Evolutionary conservation across 2,888 invertebrate genomes (phyloP).

Genomic region (Euphydryas editha): DNA sequence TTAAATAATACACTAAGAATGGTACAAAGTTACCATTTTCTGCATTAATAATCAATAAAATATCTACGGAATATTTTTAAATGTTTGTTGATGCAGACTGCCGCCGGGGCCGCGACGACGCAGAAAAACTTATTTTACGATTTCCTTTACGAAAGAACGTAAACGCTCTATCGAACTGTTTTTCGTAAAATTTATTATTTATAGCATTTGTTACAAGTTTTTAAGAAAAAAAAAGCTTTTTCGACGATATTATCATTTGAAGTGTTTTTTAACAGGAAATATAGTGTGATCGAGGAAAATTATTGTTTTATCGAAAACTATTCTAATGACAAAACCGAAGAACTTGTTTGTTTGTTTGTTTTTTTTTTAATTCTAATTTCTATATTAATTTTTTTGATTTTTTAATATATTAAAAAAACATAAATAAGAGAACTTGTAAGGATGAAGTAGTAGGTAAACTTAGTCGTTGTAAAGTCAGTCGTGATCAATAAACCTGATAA

Average conservation of each 20-base stretch:
- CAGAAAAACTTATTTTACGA: slow-evolving; percentile 80
- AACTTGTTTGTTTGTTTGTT: no score
- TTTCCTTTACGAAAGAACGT: slow-evolving; percentile 71
- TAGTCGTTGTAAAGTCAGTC: no score
- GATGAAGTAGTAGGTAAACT: no score
- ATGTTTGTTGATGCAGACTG: slow-evolving; percentile 50
- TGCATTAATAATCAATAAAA: slow-evolving; percentile 4
- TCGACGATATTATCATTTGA: slow-evolving; percentile 45
- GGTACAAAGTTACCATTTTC: not conserved
- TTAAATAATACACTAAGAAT: not conserved
- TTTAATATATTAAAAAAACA: no score
- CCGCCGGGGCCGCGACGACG: slow-evolving; percentile 58
- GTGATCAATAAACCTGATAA: no score
- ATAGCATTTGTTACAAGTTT: slow-evolving; percentile 67
- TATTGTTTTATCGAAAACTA: no score
- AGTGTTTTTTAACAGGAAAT: slow-evolving; percentile 28
- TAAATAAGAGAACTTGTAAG: no score
- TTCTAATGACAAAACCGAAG: no score
- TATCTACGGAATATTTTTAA: slow-evolving; percentile 24
- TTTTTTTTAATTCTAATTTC: no score
- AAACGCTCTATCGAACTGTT: slow-evolving; percentile 66
- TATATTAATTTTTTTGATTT: no score
- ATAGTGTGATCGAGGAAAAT: not conserved
- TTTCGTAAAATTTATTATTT: slow-evolving; percentile 74
- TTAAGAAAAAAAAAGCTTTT: slow-evolving; percentile 49